These are phyloP conservation scores for Lagocephalus sceleratus DNA, from an alignment of 2,797 vertebrate species.

Conservation along the genomic window DNA sequence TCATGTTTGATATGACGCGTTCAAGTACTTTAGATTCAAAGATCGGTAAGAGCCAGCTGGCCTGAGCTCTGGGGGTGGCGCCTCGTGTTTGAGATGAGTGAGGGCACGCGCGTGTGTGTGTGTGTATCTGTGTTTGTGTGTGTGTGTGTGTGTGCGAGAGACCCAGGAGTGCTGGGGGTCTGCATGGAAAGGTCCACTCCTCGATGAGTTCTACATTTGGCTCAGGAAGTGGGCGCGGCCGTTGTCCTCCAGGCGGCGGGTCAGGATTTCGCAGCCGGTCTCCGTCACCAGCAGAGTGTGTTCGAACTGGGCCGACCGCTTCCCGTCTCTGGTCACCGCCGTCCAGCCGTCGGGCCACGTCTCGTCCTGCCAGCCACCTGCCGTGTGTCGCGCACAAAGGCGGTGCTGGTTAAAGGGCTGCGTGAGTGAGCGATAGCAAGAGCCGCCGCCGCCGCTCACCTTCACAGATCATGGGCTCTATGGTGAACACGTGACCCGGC, in stretches of 20 bases:
- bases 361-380: constrained; percentile 98
- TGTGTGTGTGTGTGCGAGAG: constrained; percentile 13
- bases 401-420: neutral
- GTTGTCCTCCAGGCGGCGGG: constrained; percentile 85
- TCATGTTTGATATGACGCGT: constrained; percentile 67
- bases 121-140: constrained; percentile 14
- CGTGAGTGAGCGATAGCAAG: too few relatives aligned
- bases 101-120: constrained; percentile 1
- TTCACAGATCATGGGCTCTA: constrained; percentile 99
- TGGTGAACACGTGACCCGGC: constrained; percentile 96
- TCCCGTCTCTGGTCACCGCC: constrained; percentile 93
- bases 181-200: constrained; percentile 54
- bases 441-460: constrained; percentile 71
- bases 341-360: constrained; percentile 99
- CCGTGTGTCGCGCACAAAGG: constrained; percentile 1
- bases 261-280: constrained; percentile 94
- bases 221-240: constrained; percentile 89
- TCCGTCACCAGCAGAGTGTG: constrained; percentile 97
- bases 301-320: constrained; percentile 97
- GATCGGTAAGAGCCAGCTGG: constrained; percentile 40
- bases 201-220: constrained; percentile 75
- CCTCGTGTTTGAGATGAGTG: constrained; percentile 24
- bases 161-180: constrained; percentile 31
- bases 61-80: constrained; percentile 40
- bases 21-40: constrained; percentile 71